Percentiles rank a stretch among this genome's conserved stretches.
These are phyloP conservation scores for Pachymerium ferrugineum DNA, from an alignment of 2,888 invertebrate species.

Conservation along the genomic window DNA sequence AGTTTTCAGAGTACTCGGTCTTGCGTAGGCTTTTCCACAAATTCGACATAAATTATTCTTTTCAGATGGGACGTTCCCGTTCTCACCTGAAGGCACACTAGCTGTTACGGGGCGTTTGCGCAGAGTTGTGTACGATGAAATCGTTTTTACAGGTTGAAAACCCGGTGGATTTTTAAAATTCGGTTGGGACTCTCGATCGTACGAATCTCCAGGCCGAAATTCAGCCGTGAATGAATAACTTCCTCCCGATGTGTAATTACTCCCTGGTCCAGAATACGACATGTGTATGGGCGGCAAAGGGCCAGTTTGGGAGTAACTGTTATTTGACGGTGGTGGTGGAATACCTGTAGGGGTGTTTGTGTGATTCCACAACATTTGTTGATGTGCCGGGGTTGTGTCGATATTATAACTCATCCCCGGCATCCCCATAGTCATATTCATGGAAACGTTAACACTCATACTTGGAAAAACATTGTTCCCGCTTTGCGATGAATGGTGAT, in stretches of 20 bases:
- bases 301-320: neutral
- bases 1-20: conserved; percentile 94
- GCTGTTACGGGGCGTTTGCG: neutral
- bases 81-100: neutral
- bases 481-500: conserved; percentile 41
- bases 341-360: neutral
- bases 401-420: conserved; percentile 44
- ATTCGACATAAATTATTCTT: conserved; percentile 70
- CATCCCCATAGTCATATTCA: conserved; percentile 94
- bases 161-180: neutral
- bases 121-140: neutral
- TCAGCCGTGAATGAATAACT: conserved; percentile 80
- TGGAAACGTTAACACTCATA: conserved; percentile 94
- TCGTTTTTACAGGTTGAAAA: neutral
- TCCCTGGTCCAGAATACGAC: conserved; percentile 54
- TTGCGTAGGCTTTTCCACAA: conserved; percentile 90
- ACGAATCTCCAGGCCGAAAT: conserved; percentile 57
- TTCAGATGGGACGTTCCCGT: neutral
- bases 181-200: neutral
- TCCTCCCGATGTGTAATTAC: conserved; percentile 52
- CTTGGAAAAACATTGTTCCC: conserved; percentile 64
- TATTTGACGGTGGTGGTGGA: neutral
- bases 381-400: conserved; percentile 37
- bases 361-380: conserved; percentile 37
- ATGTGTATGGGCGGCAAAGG: conserved; percentile 51